Base-by-base conservation (phyloP, 2,113 vertebrate genomes). In the Atractosteus spatula region DNA sequence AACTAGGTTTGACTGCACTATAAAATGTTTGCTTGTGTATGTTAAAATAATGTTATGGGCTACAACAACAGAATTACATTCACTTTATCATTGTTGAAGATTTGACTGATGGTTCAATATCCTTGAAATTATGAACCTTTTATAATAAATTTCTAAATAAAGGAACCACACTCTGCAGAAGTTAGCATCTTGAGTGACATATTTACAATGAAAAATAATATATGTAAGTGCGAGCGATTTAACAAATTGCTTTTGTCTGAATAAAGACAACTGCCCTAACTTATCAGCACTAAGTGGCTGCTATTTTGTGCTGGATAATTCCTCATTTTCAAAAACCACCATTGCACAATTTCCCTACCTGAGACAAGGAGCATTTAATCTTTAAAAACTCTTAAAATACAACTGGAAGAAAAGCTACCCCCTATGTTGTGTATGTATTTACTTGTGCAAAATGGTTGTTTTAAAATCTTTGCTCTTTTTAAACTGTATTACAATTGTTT, bases 381-480 rank as follows among this genome's bases (percentile, higher is more conserved):
- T 41, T 65, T 65, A 41, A 65, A 65, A 10, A 11, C 62, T 65
- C 62, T 65, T 65, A 42, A 65, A 4, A 65, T 11, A 65, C 8
- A 42, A 8, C 62, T 29, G 29, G 29, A 29, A 2, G 29, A 29
- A 29, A 29, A 29, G 29, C 29, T 29, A 29, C 29, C 29, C 29
- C 29, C 29, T 29, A 29, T 29, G 29, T 29, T 29, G 29, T 1
- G 29, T 29, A 29, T 29, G 29, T 29, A 29, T 29, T 29, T 1
- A 29, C 29, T 29, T 29, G 29, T 29, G 29, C 29, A 29, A 29
- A 29, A 29, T 29, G 29, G 29, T 0, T 29, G 29, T 29, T 29
- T 29, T 29, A 29, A 29, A 29, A 29, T 29, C 29, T 29, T 29
- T 29, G 29, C 29, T 29, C 29, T 29, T 29, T 29, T 29, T 1